Conservation (phyloP, 2,113 vertebrate species). For the Terrapene triunguis region DNA sequence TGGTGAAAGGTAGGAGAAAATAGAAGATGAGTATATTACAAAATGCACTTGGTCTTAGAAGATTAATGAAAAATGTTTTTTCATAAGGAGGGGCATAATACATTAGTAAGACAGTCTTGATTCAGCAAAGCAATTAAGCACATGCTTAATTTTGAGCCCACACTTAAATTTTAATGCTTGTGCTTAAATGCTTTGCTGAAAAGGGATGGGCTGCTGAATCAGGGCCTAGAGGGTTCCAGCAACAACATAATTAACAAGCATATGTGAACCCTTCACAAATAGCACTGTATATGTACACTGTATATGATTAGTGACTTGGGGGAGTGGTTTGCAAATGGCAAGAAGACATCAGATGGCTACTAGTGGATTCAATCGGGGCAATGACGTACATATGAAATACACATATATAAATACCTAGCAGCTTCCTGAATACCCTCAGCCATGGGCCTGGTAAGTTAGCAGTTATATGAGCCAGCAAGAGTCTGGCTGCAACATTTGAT, state of each 20-base stretch:
- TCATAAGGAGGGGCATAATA: background rate
- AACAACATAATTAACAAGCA: background rate
- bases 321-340: background rate
- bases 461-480: background rate
- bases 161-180: background rate
- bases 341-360: background rate
- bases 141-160: background rate
- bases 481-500: background rate
- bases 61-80: rapidly evolving
- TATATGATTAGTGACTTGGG: background rate
- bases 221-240: background rate
- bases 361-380: background rate
- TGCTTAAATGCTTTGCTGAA: background rate
- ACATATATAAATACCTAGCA: background rate
- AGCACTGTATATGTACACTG: background rate
- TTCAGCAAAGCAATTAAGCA: background rate
- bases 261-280: background rate
- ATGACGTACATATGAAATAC: background rate
- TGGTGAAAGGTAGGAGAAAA: background rate
- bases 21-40: rapidly evolving
- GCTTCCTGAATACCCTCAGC: background rate
- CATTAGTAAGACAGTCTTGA: rapidly evolving
- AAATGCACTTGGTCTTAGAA: background rate
- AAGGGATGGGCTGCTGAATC: rapidly evolving
- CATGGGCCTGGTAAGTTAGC: background rate